Base-by-base conservation (phyloP, 2,113 vertebrate genomes). In the Eudorcas thomsonii region DNA sequence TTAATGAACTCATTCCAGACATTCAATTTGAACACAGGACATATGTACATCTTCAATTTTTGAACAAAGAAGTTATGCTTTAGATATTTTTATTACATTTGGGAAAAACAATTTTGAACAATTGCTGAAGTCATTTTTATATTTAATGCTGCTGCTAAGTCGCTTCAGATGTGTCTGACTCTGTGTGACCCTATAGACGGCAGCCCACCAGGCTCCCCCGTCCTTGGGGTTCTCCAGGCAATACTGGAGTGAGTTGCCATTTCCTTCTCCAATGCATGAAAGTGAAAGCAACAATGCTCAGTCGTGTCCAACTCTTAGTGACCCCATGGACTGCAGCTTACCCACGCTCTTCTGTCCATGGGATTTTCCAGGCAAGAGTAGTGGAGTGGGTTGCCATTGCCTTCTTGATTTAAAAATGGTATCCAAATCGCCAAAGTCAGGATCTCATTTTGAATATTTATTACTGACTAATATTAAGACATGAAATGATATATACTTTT, bases 401-500 rank as follows among this genome's bases (percentile, higher is more conserved):
- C 13, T 33, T 62, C 28, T 62, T 3, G 13, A 62, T 33, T 62
- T 15, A 15, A 62, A 62, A 62, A 94, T 82, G 8, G 52, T 26
- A 92, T 52, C 5, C 15, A 86, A 48, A 94, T 92, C 13, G 5
- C 33, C 28, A 39, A 81, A 92, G 21, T 87, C 71, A 93, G 16
- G 5, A 95, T 64, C 93, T 92, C 33, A 80, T 62, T 85, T 80
- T 84, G 23, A 91, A 74, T 33, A 93, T 45, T 91, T 95, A 89
- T 89, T 89, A 80, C 6, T 43, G 17, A 45, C 57, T 93, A 87
- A 78, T 48, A 87, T 26, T 55, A 60, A 55, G 74, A 78, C 83
- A 90, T 55, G 45, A 94, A 82, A 71, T 39, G n/a, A 90, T 17
- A 62, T 30, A 30, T 74, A 12, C 14, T 36, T 57, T 67, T 67